Evolutionary conservation across 2,888 invertebrate species (phyloP).

Genomic region (Arrhopalites spinosus): DNA sequence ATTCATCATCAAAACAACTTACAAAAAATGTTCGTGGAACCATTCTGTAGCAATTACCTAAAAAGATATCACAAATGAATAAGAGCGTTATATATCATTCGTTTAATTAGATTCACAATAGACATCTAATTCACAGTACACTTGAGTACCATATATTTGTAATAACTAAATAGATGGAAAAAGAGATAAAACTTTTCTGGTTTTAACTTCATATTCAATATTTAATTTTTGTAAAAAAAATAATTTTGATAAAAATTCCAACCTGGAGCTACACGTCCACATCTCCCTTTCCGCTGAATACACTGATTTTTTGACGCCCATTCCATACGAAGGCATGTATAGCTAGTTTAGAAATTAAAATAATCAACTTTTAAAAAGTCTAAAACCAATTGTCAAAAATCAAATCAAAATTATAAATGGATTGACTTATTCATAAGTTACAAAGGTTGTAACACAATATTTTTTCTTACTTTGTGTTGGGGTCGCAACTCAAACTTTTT

Average conservation of each 20-base stretch:
- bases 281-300: conserved; percentile 85
- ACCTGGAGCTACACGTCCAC: conserved; percentile 80
- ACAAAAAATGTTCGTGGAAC: conserved; percentile 70
- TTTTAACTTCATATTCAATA: too few species aligned
- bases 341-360: conserved; percentile 67
- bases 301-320: conserved; percentile 93
- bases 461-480: conserved; percentile 70
- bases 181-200: too few species aligned
- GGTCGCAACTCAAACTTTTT: conserved; percentile 77
- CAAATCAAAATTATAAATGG: not conserved
- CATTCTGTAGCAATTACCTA: conserved; percentile 79
- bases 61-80: too few species aligned
- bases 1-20: too few species aligned
- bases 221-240: too few species aligned
- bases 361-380: conserved; percentile 74
- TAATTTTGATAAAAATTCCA: too few species aligned
- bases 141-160: too few species aligned
- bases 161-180: too few species aligned
- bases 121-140: too few species aligned
- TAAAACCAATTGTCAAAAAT: conserved; percentile 85
- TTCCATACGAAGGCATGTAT: conserved; percentile 73
- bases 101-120: too few species aligned
- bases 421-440: not conserved
- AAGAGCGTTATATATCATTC: too few species aligned
- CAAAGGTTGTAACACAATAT: not conserved